Evolutionary conservation across 1,140 invertebrate species (phyloP).

Genomic region (Laupala kohalensis): DNA sequence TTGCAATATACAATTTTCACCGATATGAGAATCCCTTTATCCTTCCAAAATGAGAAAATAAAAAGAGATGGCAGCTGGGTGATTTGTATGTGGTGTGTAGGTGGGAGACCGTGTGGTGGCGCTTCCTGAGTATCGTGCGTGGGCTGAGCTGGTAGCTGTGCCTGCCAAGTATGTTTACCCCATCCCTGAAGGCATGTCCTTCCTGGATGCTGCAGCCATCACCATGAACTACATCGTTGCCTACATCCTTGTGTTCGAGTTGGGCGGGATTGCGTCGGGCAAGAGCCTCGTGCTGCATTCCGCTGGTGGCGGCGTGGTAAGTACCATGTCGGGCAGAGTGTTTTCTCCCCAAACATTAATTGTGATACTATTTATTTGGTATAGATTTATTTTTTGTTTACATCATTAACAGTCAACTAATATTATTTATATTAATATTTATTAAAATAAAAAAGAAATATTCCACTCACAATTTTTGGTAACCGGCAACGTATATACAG

Average conservation of each 20-base stretch:
- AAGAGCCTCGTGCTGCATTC: slow-evolving; percentile 75
- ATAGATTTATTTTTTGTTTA: too few relatives aligned
- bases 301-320: slow-evolving; percentile 78
- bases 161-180: slow-evolving; percentile 65
- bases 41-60: too few relatives aligned
- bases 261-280: slow-evolving; percentile 59
- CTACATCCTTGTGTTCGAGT: slow-evolving; percentile 72
- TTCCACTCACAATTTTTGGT: neutral
- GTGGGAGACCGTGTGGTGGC: slow-evolving; percentile 76
- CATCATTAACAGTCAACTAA: too few relatives aligned
- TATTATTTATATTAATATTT: neutral
- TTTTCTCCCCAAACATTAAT: neutral
- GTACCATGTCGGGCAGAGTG: slow-evolving; percentile 25
- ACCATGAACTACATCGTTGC: slow-evolving; percentile 78
- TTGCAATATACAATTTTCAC: too few relatives aligned
- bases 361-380: neutral
- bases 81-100: slow-evolving; percentile 38
- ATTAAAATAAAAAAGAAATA: neutral
- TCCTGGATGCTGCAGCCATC: slow-evolving; percentile 66
- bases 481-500: too few relatives aligned
- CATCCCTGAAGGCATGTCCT: slow-evolving; percentile 60
- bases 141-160: slow-evolving; percentile 71
- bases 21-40: too few relatives aligned
- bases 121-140: slow-evolving; percentile 67
- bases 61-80: too few relatives aligned